These are phyloP conservation scores for Cotesia typhae DNA, from an alignment of 1,140 invertebrate genomes.

Conservation along the genomic window DNA sequence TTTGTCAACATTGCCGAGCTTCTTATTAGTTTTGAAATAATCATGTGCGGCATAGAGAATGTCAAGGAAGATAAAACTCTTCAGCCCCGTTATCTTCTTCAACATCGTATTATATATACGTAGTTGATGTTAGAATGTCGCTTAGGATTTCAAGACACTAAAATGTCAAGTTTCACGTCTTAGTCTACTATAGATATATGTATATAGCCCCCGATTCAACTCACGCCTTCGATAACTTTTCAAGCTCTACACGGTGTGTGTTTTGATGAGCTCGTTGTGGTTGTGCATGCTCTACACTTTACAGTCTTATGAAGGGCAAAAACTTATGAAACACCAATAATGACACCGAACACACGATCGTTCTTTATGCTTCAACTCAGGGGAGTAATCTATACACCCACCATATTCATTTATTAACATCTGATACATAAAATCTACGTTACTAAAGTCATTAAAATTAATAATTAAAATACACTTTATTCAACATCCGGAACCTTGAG, in stretches of 20 bases:
- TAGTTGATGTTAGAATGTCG: neutral
- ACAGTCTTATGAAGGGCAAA: neutral
- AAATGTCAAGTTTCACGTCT: constrained; percentile 13
- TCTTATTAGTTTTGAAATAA: too few relatives aligned
- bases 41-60: neutral
- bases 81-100: too few relatives aligned
- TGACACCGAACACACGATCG: neutral
- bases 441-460: too few relatives aligned
- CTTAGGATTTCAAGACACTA: constrained; percentile 1
- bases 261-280: constrained; percentile 7
- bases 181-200: too few relatives aligned
- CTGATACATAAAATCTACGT: neutral
- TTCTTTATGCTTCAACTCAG: neutral
- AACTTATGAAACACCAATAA: neutral
- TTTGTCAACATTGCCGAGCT: too few relatives aligned
- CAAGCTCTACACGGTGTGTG: neutral
- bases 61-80: neutral
- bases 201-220: neutral
- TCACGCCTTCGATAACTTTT: constrained; percentile 16
- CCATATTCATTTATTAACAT: neutral
- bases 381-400: neutral
- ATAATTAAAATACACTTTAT: too few relatives aligned
- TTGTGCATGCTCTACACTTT: neutral
- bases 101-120: neutral
- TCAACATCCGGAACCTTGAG: too few relatives aligned